phyloP scores from a whole-genome alignment of 2,797 vertebrate genomes.

The Eptatretus atami region DNA sequence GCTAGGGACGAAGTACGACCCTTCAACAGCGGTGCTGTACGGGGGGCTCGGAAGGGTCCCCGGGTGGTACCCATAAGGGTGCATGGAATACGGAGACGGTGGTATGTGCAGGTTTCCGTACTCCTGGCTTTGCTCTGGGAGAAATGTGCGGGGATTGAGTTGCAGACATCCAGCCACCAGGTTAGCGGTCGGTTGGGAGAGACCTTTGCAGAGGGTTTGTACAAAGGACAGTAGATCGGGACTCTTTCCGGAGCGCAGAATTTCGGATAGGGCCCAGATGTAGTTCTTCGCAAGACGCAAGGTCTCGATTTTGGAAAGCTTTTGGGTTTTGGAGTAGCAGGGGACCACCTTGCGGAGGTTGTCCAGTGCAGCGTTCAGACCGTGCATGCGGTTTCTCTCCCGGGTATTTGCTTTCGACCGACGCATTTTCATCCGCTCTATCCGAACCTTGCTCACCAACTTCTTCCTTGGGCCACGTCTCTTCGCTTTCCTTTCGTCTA shows the following conservation, averaged over 20 bases:
- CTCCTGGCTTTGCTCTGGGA: slow-evolving; percentile 31
- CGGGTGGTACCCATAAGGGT: background rate
- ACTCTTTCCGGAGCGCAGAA: slow-evolving; percentile 49
- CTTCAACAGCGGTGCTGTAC: background rate
- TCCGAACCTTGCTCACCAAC: slow-evolving; percentile 78
- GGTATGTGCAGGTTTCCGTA: slow-evolving; percentile 35
- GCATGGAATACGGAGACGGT: background rate
- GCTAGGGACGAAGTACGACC: background rate
- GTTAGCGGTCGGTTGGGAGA: slow-evolving; percentile 87
- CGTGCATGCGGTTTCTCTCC: slow-evolving; percentile 68
- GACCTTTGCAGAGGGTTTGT: slow-evolving; percentile 82
- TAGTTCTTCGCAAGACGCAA: slow-evolving; percentile 67
- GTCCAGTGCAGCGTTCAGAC: slow-evolving; percentile 66
- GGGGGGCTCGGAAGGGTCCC: background rate
- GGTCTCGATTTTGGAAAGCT: slow-evolving; percentile 85
- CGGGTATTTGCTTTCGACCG: slow-evolving; percentile 66
- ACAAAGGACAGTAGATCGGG: slow-evolving; percentile 49
- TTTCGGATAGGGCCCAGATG: slow-evolving; percentile 87
- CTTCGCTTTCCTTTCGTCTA: slow-evolving; percentile 50
- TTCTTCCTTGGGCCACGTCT: slow-evolving; percentile 83
- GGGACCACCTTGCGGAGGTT: slow-evolving; percentile 67
- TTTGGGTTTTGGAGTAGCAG: slow-evolving; percentile 93
- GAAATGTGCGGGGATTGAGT: slow-evolving; percentile 32
- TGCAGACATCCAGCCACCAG: slow-evolving; percentile 72
- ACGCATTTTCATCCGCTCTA: slow-evolving; percentile 50